Evolutionary conservation across 1,140 invertebrate genomes (phyloP).

Genomic region (Drosophila albomicans): DNA sequence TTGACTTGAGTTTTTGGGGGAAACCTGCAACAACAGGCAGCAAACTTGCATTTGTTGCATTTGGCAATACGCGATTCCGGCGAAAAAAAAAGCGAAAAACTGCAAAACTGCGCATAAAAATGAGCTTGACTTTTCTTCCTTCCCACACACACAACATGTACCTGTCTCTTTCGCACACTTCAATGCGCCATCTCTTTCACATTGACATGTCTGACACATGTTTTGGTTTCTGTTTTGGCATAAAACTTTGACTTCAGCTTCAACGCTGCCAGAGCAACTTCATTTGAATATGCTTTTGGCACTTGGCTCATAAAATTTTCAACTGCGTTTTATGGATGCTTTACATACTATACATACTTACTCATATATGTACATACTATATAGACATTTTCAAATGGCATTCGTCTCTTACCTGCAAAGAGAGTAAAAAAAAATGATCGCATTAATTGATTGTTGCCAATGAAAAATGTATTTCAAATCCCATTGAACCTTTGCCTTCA

Average conservation of each 20-base stretch:
- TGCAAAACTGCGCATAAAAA: constrained; percentile 48
- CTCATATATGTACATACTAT: not conserved
- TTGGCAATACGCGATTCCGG: constrained; percentile 24
- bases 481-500: constrained; percentile 31
- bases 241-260: constrained; percentile 51
- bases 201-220: constrained; percentile 79
- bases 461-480: not conserved
- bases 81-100: constrained; percentile 25
- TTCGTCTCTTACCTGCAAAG: constrained; percentile 30
- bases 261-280: constrained; percentile 60
- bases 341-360: not conserved
- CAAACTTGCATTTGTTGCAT: constrained; percentile 8
- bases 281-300: constrained; percentile 79
- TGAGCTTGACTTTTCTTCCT: constrained; percentile 41
- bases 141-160: constrained; percentile 1
- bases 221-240: constrained; percentile 52
- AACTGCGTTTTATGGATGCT: constrained; percentile 47
- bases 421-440: constrained; percentile 1
- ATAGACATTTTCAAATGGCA: not conserved
- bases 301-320: constrained; percentile 72
- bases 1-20: not conserved
- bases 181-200: constrained; percentile 19
- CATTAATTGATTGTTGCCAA: constrained; percentile 10
- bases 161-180: not conserved
- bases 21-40: constrained; percentile 29